Percentiles rank a stretch among this genome's conserved stretches.
Evolutionary conservation across 2,113 vertebrate genomes (phyloP).

Genomic region (Carassius gibelio): DNA sequence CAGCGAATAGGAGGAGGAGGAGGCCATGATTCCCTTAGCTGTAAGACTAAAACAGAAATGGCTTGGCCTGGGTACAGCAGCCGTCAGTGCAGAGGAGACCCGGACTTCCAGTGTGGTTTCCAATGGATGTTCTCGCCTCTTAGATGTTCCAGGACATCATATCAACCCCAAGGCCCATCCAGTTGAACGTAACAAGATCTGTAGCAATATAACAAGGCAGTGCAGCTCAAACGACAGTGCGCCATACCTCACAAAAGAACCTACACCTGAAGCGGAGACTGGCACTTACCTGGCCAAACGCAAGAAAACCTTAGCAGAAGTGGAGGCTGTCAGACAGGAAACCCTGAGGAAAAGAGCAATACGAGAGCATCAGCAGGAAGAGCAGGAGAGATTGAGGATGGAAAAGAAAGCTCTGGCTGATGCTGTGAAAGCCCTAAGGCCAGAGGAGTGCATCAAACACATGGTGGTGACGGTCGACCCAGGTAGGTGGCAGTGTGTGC

Average conservation of each 20-base stretch:
- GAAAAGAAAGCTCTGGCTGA: constrained; percentile 68
- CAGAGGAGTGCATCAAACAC: constrained; percentile 85
- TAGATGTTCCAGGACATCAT: constrained; percentile 11
- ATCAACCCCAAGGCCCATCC: background rate
- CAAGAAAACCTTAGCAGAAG: constrained; percentile 63
- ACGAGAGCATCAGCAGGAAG: constrained; percentile 60
- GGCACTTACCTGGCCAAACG: constrained; percentile 48
- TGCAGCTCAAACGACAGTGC: background rate
- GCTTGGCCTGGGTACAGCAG: background rate
- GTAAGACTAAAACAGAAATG: constrained; percentile 73
- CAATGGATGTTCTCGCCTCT: background rate
- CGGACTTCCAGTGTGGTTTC: background rate
- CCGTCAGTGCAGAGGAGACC: background rate
- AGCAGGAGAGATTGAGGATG: constrained; percentile 69
- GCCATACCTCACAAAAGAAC: constrained; percentile 13
- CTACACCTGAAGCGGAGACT: background rate
- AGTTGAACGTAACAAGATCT: background rate
- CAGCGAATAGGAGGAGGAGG: constrained; percentile 74
- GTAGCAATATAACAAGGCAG: constrained; percentile 12
- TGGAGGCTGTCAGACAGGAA: constrained; percentile 60
- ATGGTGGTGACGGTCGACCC: constrained; percentile 82
- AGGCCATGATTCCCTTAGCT: constrained; percentile 69
- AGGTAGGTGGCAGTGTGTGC: constrained; percentile 73
- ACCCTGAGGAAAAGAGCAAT: constrained; percentile 52
- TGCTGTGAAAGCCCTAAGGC: constrained; percentile 77